phyloP scores from a whole-genome alignment of 2,888 invertebrate genomes.

The Rotaria macrura region DNA sequence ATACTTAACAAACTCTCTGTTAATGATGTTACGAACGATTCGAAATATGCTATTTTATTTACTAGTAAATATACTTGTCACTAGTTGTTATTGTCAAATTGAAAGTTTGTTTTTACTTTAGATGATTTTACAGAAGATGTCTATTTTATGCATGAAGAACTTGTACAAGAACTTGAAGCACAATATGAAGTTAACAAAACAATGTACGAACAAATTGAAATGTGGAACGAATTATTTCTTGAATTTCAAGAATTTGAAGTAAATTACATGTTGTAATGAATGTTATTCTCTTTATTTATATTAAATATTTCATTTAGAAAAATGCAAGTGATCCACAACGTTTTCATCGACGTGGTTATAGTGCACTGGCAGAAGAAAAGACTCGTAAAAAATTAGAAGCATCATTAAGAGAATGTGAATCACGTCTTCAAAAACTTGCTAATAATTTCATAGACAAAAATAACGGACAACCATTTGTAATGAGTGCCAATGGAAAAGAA shows the following conservation, averaged over 20 bases:
- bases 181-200: neutral
- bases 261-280: neutral
- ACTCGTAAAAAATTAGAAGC: neutral
- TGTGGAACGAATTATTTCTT: neutral
- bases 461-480: neutral
- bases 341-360: neutral
- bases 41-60: neutral
- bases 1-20: neutral
- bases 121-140: conserved; percentile 19
- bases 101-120: too few relatives aligned
- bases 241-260: conserved; percentile 18
- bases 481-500: neutral
- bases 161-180: conserved; percentile 8
- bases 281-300: too few relatives aligned
- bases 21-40: neutral
- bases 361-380: neutral
- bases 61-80: neutral
- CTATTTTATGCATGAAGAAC: conserved; percentile 8
- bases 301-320: neutral
- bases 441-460: neutral
- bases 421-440: neutral
- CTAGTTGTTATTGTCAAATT: too few relatives aligned
- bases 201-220: conserved; percentile 9
- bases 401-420: neutral
- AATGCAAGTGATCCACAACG: neutral